Conservation (phyloP, 2,888 invertebrate species). For the Ecliptopera silaceata region DNA sequence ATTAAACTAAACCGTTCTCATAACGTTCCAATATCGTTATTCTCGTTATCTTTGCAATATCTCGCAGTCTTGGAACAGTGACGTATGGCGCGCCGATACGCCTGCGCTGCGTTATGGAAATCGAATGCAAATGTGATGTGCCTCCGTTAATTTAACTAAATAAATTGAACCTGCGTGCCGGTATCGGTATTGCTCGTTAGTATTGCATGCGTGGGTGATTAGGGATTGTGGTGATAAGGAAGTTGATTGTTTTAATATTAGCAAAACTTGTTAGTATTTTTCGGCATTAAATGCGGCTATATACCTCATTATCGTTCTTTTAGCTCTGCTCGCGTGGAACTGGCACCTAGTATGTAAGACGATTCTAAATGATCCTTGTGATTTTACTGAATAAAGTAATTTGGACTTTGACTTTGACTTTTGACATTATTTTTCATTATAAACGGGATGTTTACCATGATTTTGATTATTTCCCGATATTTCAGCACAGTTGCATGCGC, state of each 20-base stretch:
- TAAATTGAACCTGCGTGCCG: slow-evolving; percentile 71
- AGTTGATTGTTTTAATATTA: slow-evolving; percentile 8
- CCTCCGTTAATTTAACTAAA: slow-evolving; percentile 79
- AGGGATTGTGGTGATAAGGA: slow-evolving; percentile 24
- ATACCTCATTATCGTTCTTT: too few species aligned
- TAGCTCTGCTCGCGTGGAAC: too few species aligned
- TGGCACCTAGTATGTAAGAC: too few species aligned
- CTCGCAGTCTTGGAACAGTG: slow-evolving; percentile 59
- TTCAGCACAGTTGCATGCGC: too few species aligned
- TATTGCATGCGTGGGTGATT: slow-evolving; percentile 42
- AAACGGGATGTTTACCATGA: too few species aligned
- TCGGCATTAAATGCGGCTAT: too few species aligned
- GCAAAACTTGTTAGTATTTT: too few species aligned
- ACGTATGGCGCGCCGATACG: slow-evolving; percentile 77
- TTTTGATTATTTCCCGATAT: too few species aligned
- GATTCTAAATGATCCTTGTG: too few species aligned
- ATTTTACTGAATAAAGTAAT: too few species aligned
- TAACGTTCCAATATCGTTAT: slow-evolving; percentile 43
- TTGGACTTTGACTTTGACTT: too few species aligned
- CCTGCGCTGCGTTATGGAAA: slow-evolving; percentile 75
- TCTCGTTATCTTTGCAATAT: slow-evolving; percentile 52
- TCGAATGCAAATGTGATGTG: slow-evolving; percentile 78
- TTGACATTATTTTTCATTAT: too few species aligned
- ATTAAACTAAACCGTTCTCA: slow-evolving; percentile 12
- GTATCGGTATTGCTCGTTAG: slow-evolving; percentile 67